A percentile compares a stretch with the other conserved stretches of the same genome.
Conservation (phyloP, 2,888 invertebrate genomes). For the Blastobasis lacticolella region DNA sequence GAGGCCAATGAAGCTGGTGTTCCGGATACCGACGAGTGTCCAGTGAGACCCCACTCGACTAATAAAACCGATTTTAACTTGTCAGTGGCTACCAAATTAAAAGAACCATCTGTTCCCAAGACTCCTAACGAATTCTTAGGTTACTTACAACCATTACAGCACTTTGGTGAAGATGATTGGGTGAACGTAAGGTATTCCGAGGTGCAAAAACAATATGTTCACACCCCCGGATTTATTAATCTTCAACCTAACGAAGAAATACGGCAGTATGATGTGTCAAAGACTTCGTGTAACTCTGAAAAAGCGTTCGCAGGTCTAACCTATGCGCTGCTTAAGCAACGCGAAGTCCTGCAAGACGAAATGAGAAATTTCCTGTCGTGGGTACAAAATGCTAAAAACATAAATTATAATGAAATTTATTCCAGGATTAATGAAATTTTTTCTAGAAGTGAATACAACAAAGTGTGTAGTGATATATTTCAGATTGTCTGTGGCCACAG, state of each 20-base stretch:
- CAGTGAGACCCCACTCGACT: background rate
- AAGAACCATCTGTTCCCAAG: conserved; percentile 1
- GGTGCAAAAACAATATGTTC: background rate
- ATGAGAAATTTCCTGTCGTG: conserved; percentile 3
- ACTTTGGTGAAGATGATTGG: background rate
- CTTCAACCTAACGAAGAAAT: conserved; percentile 11
- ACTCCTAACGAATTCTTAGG: background rate
- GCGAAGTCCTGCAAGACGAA: conserved; percentile 2
- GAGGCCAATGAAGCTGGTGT: too few species aligned
- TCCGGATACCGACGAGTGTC: background rate
- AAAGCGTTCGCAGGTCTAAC: conserved; percentile 10
- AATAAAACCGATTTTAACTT: background rate
- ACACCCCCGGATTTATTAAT: conserved; percentile 8
- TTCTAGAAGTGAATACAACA: conserved; percentile 1
- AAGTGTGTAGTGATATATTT: conserved; percentile 3
- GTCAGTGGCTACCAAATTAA: conserved; percentile 21
- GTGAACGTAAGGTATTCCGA: background rate
- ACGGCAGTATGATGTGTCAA: conserved; percentile 5
- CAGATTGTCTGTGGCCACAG: conserved; percentile 8
- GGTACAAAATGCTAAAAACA: background rate
- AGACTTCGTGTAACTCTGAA: conserved; percentile 5
- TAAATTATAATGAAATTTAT: too few species aligned
- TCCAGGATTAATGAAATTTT: background rate
- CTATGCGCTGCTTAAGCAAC: conserved; percentile 8
- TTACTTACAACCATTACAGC: background rate